A percentile compares a stretch with the other conserved stretches of the same genome.
These are phyloP conservation scores for Microctenopoma stevenorrisi DNA, from an alignment of 2,797 vertebrate genomes.

Conservation along the genomic window DNA sequence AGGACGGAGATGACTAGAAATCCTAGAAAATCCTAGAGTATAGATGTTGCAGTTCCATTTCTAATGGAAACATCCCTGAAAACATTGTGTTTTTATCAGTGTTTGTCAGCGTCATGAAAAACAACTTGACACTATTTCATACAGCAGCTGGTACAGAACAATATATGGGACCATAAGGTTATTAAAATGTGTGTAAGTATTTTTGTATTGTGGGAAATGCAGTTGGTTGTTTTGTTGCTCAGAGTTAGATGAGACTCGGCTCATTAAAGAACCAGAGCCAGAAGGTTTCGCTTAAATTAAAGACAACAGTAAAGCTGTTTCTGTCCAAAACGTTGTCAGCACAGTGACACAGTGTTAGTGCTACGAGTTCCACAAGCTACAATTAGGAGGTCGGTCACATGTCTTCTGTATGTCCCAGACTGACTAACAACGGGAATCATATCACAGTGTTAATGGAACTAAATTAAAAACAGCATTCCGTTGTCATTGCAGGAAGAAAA, in stretches of 20 bases:
- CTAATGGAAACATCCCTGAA: conserved; percentile 3
- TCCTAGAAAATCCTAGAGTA: conserved; percentile 34
- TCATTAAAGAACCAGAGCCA: background rate
- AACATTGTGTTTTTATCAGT: background rate
- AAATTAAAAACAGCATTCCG: background rate
- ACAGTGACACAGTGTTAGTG: background rate
- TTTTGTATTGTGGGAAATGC: background rate
- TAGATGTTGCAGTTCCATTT: conserved; percentile 21
- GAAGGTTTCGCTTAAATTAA: conserved; percentile 2
- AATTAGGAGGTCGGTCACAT: no score
- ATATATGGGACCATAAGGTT: background rate
- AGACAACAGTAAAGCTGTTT: background rate
- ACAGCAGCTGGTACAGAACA: background rate
- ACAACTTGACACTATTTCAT: background rate
- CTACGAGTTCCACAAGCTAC: background rate
- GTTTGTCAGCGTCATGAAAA: background rate
- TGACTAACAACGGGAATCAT: no score
- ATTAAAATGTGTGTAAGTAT: background rate
- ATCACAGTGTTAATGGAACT: no score
- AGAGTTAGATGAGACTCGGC: background rate
- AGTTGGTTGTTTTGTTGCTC: background rate
- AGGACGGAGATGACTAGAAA: conserved; percentile 41
- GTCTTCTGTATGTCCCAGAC: no score
- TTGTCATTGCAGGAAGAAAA: conserved; percentile 62
- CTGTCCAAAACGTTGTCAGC: background rate